Evolutionary conservation across 2,888 invertebrate genomes (phyloP).

Genomic region (Drosophila pegasa): DNA sequence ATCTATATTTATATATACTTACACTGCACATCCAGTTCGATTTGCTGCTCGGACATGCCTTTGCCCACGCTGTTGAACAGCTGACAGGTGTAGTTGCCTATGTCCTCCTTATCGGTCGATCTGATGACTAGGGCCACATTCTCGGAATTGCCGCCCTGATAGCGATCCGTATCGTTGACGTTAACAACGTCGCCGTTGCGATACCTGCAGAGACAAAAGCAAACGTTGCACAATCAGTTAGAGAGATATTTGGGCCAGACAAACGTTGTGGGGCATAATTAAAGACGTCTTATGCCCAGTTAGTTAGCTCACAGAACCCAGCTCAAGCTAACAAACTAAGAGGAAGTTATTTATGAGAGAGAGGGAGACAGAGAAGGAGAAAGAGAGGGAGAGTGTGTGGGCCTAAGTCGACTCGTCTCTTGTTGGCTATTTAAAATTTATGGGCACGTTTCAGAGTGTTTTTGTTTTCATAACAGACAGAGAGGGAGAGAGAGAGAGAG

Average conservation of each 20-base stretch:
- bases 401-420: constrained; percentile 12
- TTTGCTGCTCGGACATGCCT: constrained; percentile 89
- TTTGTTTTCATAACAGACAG: constrained; percentile 54
- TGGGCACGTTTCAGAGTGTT: constrained; percentile 66
- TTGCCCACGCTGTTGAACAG: constrained; percentile 92
- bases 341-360: constrained; percentile 32
- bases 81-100: constrained; percentile 93
- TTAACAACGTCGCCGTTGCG: constrained; percentile 88
- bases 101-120: constrained; percentile 91
- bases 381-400: not conserved
- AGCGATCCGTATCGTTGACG: constrained; percentile 87
- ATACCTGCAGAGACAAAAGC: constrained; percentile 86
- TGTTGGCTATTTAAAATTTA: constrained; percentile 71
- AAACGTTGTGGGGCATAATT: constrained; percentile 52
- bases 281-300: constrained; percentile 41
- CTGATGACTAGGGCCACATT: constrained; percentile 91
- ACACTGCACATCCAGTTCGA: constrained; percentile 93
- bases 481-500: not conserved
- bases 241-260: constrained; percentile 14
- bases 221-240: constrained; percentile 17
- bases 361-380: not conserved
- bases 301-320: constrained; percentile 22
- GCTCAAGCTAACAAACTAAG: constrained; percentile 13
- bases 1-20: constrained; percentile 83
- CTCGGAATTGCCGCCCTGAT: constrained; percentile 90